phyloP scores from a whole-genome alignment of 2,113 vertebrate genomes.

The Cyprinodon variegatus region DNA sequence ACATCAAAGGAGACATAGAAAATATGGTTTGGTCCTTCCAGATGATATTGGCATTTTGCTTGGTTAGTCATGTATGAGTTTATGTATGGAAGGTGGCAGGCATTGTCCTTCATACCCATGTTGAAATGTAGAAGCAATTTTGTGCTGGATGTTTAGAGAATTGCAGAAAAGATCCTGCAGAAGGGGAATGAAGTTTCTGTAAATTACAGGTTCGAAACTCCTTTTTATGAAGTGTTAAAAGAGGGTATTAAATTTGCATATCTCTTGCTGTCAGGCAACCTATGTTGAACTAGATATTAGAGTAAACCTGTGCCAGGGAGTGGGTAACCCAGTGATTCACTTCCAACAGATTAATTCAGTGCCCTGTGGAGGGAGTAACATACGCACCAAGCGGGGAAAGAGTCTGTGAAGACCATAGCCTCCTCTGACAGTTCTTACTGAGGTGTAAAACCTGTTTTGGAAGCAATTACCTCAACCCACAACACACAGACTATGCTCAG shows the following conservation, averaged over 20 bases:
- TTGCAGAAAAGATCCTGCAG: constrained; percentile 16
- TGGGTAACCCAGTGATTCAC: constrained; percentile 58
- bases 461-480: constrained; percentile 45
- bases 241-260: constrained; percentile 60
- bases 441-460: constrained; percentile 34
- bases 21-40: constrained; percentile 43
- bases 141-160: constrained; percentile 25
- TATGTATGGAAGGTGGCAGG: constrained; percentile 12
- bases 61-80: constrained; percentile 23
- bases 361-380: constrained; percentile 27
- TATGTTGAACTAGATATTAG: constrained; percentile 62
- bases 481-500: constrained; percentile 23
- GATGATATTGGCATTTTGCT: constrained; percentile 28
- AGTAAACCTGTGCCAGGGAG: constrained; percentile 45
- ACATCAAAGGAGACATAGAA: constrained; percentile 55
- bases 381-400: constrained; percentile 24
- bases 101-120: constrained; percentile 8
- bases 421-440: constrained; percentile 34
- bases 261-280: constrained; percentile 57
- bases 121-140: constrained; percentile 17
- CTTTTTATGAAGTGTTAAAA: constrained; percentile 54
- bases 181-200: constrained; percentile 14
- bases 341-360: constrained; percentile 53
- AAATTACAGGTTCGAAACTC: constrained; percentile 31
- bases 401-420: constrained; percentile 42